These are phyloP conservation scores for Heliconius hewitsoni DNA, from an alignment of 1,140 invertebrate species.

Conservation along the genomic window DNA sequence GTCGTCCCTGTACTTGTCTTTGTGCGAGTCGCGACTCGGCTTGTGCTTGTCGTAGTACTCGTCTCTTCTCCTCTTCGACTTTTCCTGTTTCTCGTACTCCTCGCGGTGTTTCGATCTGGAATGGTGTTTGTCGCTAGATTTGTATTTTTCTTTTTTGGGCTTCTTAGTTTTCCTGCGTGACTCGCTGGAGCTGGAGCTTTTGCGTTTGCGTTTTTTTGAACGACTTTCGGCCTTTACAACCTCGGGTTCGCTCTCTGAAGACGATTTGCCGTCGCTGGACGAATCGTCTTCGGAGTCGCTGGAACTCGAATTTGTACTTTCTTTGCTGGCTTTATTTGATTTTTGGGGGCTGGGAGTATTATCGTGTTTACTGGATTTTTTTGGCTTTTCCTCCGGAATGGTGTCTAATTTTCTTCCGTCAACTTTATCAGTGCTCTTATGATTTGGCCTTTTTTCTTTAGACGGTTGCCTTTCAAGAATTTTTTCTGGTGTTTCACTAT, in stretches of 20 bases:
- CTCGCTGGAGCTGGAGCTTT: constrained; percentile 55
- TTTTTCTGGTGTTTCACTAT: constrained; percentile 68
- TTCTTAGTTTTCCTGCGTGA: constrained; percentile 61
- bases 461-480: constrained; percentile 56
- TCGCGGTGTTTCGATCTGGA: constrained; percentile 60
- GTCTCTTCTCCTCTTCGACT: constrained; percentile 51
- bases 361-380: constrained; percentile 58
- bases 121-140: constrained; percentile 53
- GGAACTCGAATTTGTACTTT: constrained; percentile 49
- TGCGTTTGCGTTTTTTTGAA: constrained; percentile 68
- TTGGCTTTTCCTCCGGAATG: constrained; percentile 61
- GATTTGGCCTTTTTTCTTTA: constrained; percentile 59
- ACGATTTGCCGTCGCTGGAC: constrained; percentile 55
- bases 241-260: constrained; percentile 59
- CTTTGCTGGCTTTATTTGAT: constrained; percentile 51
- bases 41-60: constrained; percentile 59
- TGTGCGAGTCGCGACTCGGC: constrained; percentile 57
- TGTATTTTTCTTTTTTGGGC: constrained; percentile 62
- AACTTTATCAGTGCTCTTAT: constrained; percentile 59
- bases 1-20: constrained; percentile 63
- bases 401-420: constrained; percentile 58
- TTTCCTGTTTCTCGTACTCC: constrained; percentile 52
- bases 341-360: constrained; percentile 68
- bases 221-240: constrained; percentile 47
- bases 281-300: constrained; percentile 64